Base-by-base conservation (phyloP, 64 coral and sea anemone species). In the Montipora capricornis region DNA sequence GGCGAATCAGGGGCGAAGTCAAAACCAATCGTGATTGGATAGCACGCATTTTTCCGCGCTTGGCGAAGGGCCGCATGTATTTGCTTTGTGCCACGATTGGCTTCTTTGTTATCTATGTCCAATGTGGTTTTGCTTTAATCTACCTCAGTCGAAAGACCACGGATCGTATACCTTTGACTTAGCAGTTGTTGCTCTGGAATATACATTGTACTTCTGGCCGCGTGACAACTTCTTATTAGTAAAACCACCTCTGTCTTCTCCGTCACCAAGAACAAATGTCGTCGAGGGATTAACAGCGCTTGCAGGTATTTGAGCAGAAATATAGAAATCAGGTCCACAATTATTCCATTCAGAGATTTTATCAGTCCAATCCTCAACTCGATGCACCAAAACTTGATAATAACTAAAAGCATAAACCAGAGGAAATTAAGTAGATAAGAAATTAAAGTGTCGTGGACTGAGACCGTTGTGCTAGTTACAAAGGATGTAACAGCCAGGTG, bases 121-220 rank as follows among this genome's bases (percentile, higher is more conserved):
- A 37, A 37, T 37, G 29, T 37, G 29, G 29, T 37, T 37, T 37
- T 37, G 29, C 29, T 37, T 37, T 37, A 37, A 37, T 37, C 29
- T 37, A 37, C 29, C 29, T 37, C 53, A 57, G 11, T 3, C 11
- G 11, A 57, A 57, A 57, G 53, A 57, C 6, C 11, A 3, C 3
- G 11, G 11, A 11, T 55, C 52, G 6, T 7, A 26, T 74, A 74
- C 70, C 70, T 20, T 74, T 3, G 70, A 24, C 26, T 46, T 29
- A 62, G n/a, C 16, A 11, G 83, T 48, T 17, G 70, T 4, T 70
- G 61, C 83, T 87, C 83, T 87, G 83, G 59, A 69, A 68, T 87
- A 87, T 47, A 87, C 46, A 6, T 87, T 87, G 69, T 87, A 87
- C n/a, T 64, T 87, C 22, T 64, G 37, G 17, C 51, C 60, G 70